phyloP scores from a whole-genome alignment of 92 coral and sea anemone genomes.

The Plumapathes pennacea region DNA sequence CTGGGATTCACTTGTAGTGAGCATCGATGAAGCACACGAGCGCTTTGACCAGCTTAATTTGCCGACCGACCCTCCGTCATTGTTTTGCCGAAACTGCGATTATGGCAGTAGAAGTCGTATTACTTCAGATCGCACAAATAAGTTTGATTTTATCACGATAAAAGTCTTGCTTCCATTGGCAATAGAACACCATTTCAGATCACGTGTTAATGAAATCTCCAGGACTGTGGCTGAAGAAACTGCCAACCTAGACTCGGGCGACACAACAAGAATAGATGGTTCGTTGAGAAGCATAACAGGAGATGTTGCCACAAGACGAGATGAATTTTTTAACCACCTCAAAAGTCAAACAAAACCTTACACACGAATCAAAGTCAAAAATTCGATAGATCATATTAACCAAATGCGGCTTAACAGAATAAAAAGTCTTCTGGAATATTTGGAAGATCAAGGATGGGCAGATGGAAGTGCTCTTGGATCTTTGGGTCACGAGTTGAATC shows the following conservation, averaged over 20 bases:
- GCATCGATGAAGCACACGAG: slow-evolving; percentile 1
- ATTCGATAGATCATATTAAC: slow-evolving; percentile 14
- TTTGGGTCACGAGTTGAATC: slow-evolving; percentile 41
- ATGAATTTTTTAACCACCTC: neutral
- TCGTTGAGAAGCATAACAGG: too few relatives aligned
- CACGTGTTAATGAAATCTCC: too few relatives aligned
- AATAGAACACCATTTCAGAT: too few relatives aligned
- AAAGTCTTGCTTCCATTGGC: too few relatives aligned
- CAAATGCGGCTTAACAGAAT: slow-evolving; percentile 22
- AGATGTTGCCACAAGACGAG: too few relatives aligned
- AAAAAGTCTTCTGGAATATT: slow-evolving; percentile 16
- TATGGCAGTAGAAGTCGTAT: too few relatives aligned
- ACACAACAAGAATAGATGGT: too few relatives aligned
- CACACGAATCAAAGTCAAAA: neutral
- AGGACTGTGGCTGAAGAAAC: too few relatives aligned
- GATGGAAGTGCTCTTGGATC: slow-evolving; percentile 56
- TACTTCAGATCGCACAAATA: too few relatives aligned
- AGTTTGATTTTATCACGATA: too few relatives aligned
- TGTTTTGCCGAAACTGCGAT: slow-evolving; percentile 45
- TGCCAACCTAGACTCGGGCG: too few relatives aligned
- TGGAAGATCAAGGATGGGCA: slow-evolving; percentile 59
- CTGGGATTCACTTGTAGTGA: slow-evolving; percentile 10
- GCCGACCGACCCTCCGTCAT: slow-evolving; percentile 32
- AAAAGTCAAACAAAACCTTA: neutral
- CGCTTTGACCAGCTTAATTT: neutral